A percentile compares a stretch with the other conserved stretches of the same genome.
These are phyloP conservation scores for Octonoba sinensis DNA, from an alignment of 2,888 invertebrate genomes.

Conservation along the genomic window DNA sequence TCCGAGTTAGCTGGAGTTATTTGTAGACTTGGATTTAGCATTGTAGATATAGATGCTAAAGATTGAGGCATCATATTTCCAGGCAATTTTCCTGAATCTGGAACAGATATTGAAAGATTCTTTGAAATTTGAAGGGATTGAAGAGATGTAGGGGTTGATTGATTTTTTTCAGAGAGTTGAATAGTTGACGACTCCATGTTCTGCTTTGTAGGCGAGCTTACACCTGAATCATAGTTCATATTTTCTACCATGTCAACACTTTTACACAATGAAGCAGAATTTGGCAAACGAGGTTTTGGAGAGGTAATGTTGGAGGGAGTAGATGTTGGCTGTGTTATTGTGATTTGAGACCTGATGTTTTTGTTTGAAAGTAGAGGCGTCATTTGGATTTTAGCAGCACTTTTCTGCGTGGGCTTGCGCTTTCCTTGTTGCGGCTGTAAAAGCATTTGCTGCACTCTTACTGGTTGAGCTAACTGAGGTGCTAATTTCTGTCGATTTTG, in stretches of 20 bases:
- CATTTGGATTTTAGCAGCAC: slow-evolving; percentile 38
- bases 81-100: slow-evolving; percentile 39
- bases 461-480: slow-evolving; percentile 59
- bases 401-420: slow-evolving; percentile 42
- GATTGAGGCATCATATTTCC: slow-evolving; percentile 27
- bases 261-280: slow-evolving; percentile 12
- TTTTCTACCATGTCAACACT: slow-evolving; percentile 27
- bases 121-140: slow-evolving; percentile 47
- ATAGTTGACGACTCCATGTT: slow-evolving; percentile 21
- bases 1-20: slow-evolving; percentile 31
- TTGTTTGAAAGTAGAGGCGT: slow-evolving; percentile 40
- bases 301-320: slow-evolving; percentile 23
- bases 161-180: slow-evolving; percentile 19
- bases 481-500: slow-evolving; percentile 57
- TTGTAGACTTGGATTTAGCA: slow-evolving; percentile 46
- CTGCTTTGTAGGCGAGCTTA: slow-evolving; percentile 22
- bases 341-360: slow-evolving; percentile 44
- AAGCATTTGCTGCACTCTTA: slow-evolving; percentile 60
- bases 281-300: slow-evolving; percentile 6
- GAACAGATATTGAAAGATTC: slow-evolving; percentile 32
- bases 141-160: slow-evolving; percentile 1
- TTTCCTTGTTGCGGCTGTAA: slow-evolving; percentile 59
- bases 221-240: slow-evolving; percentile 13
- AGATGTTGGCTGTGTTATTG: slow-evolving; percentile 35
- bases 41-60: slow-evolving; percentile 39